Evolutionary conservation across 2,113 vertebrate species (phyloP).

Genomic region (Microcebus ravelobensis): DNA sequence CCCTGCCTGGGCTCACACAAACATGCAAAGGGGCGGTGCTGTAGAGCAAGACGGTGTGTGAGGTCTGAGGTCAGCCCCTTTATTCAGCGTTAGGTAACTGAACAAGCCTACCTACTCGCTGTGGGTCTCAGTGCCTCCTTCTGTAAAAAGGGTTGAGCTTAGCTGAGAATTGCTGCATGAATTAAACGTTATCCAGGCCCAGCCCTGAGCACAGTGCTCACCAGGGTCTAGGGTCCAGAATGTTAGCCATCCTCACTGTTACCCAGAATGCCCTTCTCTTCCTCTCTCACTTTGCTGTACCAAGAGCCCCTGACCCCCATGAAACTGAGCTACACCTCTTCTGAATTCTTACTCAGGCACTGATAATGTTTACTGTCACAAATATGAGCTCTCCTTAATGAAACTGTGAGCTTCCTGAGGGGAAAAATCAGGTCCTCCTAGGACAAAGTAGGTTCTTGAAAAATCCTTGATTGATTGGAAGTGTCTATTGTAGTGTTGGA

Average conservation of each 20-base stretch:
- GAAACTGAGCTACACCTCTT: background rate
- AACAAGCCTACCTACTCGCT: too few species aligned
- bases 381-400: background rate
- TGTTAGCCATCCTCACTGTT: background rate
- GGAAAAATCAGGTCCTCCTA: background rate
- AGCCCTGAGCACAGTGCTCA: background rate
- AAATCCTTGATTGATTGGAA: background rate
- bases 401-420: background rate
- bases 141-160: background rate
- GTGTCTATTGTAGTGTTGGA: background rate
- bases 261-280: background rate
- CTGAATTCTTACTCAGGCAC: background rate
- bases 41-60: fast-evolving
- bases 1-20: background rate
- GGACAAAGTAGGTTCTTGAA: background rate
- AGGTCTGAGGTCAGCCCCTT: background rate
- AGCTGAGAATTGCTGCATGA: background rate
- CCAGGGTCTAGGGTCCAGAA: fast-evolving
- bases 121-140: fast-evolving
- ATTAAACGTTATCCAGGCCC: background rate
- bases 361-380: fast-evolving
- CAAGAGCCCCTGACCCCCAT: background rate
- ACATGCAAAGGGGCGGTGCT: background rate
- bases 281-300: fast-evolving
- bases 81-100: background rate